A percentile compares a stretch with the other conserved stretches of the same genome.
Conservation (phyloP, 2,113 vertebrate species). For the Zosterops pallidus region DNA sequence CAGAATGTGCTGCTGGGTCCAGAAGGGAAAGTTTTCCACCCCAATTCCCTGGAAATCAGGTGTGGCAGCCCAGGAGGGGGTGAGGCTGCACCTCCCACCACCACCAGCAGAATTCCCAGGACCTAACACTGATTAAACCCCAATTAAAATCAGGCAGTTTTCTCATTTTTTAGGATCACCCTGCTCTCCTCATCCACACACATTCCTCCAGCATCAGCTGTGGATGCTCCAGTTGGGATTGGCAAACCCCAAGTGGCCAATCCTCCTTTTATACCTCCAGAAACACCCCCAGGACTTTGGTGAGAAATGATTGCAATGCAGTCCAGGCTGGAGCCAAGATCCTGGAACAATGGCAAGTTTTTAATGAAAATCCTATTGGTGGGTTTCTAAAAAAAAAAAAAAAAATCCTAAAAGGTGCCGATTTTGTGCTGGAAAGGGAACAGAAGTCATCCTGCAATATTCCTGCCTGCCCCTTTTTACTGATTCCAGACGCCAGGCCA, state of each 20-base stretch:
- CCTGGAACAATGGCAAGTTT: background rate
- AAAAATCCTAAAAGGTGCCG: background rate
- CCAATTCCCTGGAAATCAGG: background rate
- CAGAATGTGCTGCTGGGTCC: background rate
- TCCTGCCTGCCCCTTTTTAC: conserved; percentile 42
- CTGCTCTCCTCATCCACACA: background rate
- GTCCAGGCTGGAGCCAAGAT: background rate
- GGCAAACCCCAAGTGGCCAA: background rate
- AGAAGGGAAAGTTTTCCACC: background rate
- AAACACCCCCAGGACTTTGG: fast-evolving
- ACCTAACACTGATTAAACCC: background rate
- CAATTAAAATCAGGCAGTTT: background rate
- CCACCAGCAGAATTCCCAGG: background rate
- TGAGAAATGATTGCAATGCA: background rate
- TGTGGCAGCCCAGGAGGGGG: background rate
- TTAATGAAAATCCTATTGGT: background rate
- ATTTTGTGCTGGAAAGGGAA: background rate
- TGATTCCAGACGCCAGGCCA: conserved; percentile 51
- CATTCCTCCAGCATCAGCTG: background rate
- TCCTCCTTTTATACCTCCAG: background rate
- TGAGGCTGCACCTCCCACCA: background rate
- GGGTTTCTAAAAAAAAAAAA: background rate
- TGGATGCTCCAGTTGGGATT: background rate
- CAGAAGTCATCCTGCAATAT: background rate
- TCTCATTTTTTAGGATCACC: background rate